These are phyloP conservation scores for Norana najaformis DNA, from an alignment of 2,888 invertebrate genomes.

Conservation along the genomic window DNA sequence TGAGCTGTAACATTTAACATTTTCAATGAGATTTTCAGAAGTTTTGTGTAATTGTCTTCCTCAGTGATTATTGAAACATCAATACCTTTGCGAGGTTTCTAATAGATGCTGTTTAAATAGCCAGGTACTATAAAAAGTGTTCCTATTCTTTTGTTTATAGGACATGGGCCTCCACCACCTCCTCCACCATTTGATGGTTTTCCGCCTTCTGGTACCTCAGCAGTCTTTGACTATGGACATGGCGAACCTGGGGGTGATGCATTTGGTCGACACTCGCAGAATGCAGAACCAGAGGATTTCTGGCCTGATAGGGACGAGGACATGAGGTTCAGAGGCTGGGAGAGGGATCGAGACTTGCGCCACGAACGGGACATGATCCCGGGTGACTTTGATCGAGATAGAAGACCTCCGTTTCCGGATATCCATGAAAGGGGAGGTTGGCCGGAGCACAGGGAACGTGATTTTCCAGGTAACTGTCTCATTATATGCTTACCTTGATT, in stretches of 20 bases:
- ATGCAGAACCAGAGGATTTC: neutral
- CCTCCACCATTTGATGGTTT: slow-evolving; percentile 17
- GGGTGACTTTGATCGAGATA: neutral
- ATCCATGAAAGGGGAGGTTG: neutral
- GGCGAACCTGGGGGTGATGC: slow-evolving; percentile 21
- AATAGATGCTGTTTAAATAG: neutral
- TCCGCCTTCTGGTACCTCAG: slow-evolving; percentile 24
- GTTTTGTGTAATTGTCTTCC: too few relatives aligned
- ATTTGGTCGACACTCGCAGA: neutral
- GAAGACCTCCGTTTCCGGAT: slow-evolving; percentile 8
- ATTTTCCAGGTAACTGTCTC: slow-evolving; percentile 14
- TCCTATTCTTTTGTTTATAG: slow-evolving; percentile 8
- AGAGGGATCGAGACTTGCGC: slow-evolving; percentile 8
- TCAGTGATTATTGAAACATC: too few relatives aligned
- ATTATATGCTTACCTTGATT: neutral
- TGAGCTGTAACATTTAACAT: neutral
- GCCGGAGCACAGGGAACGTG: neutral
- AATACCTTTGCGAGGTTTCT: neutral
- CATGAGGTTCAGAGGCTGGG: neutral
- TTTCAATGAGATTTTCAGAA: neutral
- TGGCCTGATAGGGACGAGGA: slow-evolving; percentile 17
- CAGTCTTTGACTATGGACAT: slow-evolving; percentile 36
- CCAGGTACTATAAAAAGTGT: neutral
- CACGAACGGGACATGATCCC: neutral
- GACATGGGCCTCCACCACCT: slow-evolving; percentile 32